Evolutionary conservation across 2,888 invertebrate species (phyloP).

Genomic region (Hecatera dysodea): DNA sequence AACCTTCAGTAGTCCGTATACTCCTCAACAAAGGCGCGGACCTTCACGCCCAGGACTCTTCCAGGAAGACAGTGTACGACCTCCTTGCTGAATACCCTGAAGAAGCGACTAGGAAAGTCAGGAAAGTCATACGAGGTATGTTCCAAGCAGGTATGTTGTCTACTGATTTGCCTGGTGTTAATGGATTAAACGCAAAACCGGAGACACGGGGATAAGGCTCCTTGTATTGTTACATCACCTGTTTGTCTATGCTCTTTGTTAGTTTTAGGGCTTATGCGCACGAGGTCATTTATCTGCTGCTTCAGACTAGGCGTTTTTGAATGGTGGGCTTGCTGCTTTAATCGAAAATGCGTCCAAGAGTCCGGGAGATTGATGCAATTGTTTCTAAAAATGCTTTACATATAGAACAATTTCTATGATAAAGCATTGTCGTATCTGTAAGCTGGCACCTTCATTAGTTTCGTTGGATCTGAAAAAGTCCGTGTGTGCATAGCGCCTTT

Average conservation of each 20-base stretch:
- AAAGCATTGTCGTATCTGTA: neutral
- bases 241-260: slow-evolving; percentile 23
- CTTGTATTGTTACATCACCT: neutral
- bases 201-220: neutral
- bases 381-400: too few relatives aligned
- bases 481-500: neutral
- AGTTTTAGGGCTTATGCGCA: neutral
- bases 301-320: too few relatives aligned
- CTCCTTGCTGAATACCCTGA: slow-evolving; percentile 97
- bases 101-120: slow-evolving; percentile 96
- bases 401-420: neutral
- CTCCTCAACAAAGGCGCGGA: slow-evolving; percentile 96
- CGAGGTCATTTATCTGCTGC: neutral
- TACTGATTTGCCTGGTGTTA: slow-evolving; percentile 35
- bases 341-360: neutral
- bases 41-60: slow-evolving; percentile 94
- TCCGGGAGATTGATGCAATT: too few relatives aligned
- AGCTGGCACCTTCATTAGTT: neutral
- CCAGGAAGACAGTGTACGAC: slow-evolving; percentile 96
- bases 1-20: slow-evolving; percentile 96
- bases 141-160: slow-evolving; percentile 63
- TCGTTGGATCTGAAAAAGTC: neutral
- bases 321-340: too few relatives aligned
- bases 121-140: slow-evolving; percentile 95
- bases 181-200: slow-evolving; percentile 48